phyloP scores from a whole-genome alignment of 2,888 invertebrate species.

The Rotaria magnacalcarata region DNA sequence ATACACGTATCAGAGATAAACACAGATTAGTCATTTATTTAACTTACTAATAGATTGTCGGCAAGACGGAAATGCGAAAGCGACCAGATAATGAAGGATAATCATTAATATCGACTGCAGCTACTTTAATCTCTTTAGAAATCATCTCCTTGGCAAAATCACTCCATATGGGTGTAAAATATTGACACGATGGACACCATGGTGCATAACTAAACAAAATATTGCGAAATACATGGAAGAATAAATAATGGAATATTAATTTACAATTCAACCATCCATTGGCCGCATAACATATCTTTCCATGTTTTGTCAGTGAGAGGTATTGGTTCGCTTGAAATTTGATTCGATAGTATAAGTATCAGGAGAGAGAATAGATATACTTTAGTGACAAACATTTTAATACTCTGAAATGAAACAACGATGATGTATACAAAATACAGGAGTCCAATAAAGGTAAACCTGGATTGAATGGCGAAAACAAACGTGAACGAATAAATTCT shows the following conservation, averaged over 20 bases:
- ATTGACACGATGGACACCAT: constrained; percentile 45
- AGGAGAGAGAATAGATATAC: neutral
- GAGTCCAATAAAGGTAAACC: neutral
- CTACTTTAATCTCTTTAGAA: constrained; percentile 38
- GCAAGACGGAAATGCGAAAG: constrained; percentile 41
- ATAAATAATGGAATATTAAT: neutral
- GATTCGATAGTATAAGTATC: neutral
- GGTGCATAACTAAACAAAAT: constrained; percentile 40
- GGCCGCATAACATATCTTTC: constrained; percentile 37
- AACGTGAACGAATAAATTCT: neutral
- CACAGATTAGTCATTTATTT: neutral
- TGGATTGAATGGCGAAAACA: neutral
- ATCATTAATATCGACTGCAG: constrained; percentile 42
- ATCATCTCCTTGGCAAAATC: constrained; percentile 36
- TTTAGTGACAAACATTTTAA: neutral
- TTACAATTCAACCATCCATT: constrained; percentile 47
- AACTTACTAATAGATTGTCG: constrained; percentile 45
- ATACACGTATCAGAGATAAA: too few species aligned
- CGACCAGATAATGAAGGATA: constrained; percentile 44
- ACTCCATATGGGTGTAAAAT: constrained; percentile 38
- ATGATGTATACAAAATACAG: neutral
- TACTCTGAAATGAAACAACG: neutral
- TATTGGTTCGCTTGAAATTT: neutral
- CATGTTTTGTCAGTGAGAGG: neutral
- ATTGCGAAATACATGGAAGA: neutral